These are phyloP conservation scores for Pholis gunnellus DNA, from an alignment of 2,113 vertebrate species.

Conservation along the genomic window DNA sequence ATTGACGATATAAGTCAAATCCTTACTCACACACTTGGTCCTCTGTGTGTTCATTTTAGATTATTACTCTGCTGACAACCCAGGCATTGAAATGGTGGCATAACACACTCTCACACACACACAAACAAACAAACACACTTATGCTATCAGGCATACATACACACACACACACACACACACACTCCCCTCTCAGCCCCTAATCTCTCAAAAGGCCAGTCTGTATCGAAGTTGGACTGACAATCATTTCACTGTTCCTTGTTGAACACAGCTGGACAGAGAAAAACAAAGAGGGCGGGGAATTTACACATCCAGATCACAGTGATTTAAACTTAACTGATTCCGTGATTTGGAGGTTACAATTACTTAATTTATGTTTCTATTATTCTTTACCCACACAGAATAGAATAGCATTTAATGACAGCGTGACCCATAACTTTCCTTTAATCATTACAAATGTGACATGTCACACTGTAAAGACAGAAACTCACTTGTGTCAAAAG, in stretches of 20 bases:
- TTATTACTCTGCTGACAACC: slow-evolving; percentile 75
- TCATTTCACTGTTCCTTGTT: slow-evolving; percentile 79
- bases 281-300: slow-evolving; percentile 66
- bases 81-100: slow-evolving; percentile 76
- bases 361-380: slow-evolving; percentile 20
- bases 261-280: slow-evolving; percentile 81
- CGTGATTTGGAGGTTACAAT: slow-evolving; percentile 28
- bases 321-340: slow-evolving; percentile 46
- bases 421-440: not conserved
- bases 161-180: slow-evolving; percentile 37
- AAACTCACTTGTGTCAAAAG: not conserved
- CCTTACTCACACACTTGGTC: slow-evolving; percentile 48
- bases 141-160: slow-evolving; percentile 23
- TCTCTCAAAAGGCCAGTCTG: slow-evolving; percentile 81
- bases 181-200: slow-evolving; percentile 59
- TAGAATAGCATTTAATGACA: not conserved
- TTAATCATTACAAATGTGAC: not conserved
- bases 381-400: slow-evolving; percentile 5
- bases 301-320: slow-evolving; percentile 64
- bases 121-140: slow-evolving; percentile 14
- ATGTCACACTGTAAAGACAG: not conserved
- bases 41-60: slow-evolving; percentile 72
- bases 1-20: slow-evolving; percentile 51
- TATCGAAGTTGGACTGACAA: slow-evolving; percentile 80
- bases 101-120: slow-evolving; percentile 50